Evolutionary conservation across 1,140 invertebrate genomes (phyloP).

Genomic region (Musca vetustissima): DNA sequence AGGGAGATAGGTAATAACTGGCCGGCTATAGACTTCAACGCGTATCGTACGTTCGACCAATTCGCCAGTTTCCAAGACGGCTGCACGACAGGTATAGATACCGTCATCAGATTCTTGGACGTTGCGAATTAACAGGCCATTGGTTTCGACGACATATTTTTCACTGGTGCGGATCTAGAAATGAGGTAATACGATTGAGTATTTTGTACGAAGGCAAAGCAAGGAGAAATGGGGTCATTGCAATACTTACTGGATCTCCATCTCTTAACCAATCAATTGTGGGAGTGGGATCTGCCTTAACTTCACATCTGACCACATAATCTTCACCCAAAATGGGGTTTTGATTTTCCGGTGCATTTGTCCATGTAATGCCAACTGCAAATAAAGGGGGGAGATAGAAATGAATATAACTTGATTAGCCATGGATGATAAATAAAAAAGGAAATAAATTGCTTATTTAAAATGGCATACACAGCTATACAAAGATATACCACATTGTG

Average conservation of each 20-base stretch:
- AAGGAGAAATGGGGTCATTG: no score
- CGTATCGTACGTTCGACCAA: constrained; percentile 72
- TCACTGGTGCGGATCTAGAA: constrained; percentile 63
- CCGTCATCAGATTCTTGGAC: constrained; percentile 81
- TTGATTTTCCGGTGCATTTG: constrained; percentile 81
- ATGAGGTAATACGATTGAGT: background rate
- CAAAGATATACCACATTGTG: no score
- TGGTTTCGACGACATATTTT: constrained; percentile 72
- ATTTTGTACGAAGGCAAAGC: no score
- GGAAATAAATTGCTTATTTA: constrained; percentile 1
- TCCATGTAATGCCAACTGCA: constrained; percentile 81
- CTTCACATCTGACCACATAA: constrained; percentile 79
- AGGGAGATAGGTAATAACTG: constrained; percentile 66
- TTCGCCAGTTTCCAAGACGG: constrained; percentile 78
- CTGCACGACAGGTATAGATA: constrained; percentile 79
- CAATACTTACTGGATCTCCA: constrained; percentile 61
- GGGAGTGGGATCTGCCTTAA: constrained; percentile 80
- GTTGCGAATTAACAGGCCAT: constrained; percentile 77
- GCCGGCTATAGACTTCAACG: constrained; percentile 80
- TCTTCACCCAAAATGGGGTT: constrained; percentile 75
- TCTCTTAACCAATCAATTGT: constrained; percentile 82
- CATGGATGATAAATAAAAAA: background rate
- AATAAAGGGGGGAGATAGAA: constrained; percentile 12
- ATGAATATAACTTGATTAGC: constrained; percentile 3
- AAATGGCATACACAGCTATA: background rate